These are phyloP conservation scores for Linyphia triangularis DNA, from an alignment of 2,888 invertebrate species.

Conservation along the genomic window DNA sequence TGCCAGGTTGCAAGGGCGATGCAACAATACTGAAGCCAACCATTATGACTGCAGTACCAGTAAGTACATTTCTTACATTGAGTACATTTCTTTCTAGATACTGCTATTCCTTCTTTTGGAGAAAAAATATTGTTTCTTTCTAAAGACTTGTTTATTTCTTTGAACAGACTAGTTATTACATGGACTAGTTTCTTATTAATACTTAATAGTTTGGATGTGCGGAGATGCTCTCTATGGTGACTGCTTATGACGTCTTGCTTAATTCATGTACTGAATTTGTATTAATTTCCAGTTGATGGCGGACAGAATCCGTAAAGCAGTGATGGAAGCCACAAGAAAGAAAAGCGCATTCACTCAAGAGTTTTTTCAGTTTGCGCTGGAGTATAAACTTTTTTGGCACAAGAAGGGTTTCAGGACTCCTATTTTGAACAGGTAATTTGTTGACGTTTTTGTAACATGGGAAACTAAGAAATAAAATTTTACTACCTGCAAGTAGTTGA, in stretches of 20 bases:
- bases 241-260: no score
- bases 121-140: constrained; percentile 77
- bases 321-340: constrained; percentile 92
- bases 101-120: background rate
- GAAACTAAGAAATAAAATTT: no score
- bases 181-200: no score
- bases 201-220: no score
- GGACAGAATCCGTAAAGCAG: constrained; percentile 97
- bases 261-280: no score
- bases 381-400: constrained; percentile 93
- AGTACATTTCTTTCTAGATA: background rate
- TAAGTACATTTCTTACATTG: constrained; percentile 81
- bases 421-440: constrained; percentile 81
- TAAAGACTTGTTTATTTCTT: no score
- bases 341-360: constrained; percentile 88
- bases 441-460: no score
- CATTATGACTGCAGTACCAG: constrained; percentile 97
- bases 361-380: constrained; percentile 95
- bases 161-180: no score
- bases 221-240: no score
- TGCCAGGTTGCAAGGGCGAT: constrained; percentile 96
- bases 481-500: no score
- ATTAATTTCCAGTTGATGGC: constrained; percentile 89
- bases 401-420: constrained; percentile 83
- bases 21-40: constrained; percentile 94